Evolutionary conservation across 2,113 vertebrate genomes (phyloP), one percentile per base, ranked within the genome.

Genomic region (Calyptommatus sinebrachiatus): DNA sequence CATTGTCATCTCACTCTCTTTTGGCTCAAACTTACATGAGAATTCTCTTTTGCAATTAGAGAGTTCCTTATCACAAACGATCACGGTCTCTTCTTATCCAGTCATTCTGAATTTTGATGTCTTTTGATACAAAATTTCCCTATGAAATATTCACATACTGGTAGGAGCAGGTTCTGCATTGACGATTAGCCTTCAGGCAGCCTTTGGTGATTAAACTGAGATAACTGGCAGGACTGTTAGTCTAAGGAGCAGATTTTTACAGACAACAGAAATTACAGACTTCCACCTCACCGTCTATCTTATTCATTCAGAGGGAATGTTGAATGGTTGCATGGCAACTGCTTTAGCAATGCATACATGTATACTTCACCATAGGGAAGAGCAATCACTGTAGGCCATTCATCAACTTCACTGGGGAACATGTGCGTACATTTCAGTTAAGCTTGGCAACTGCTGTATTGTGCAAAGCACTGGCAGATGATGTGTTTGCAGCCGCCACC

Each of bases 201-300:
- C 73, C 76, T 20, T 5, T 65, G 22, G 18, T 76, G 35, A 79
- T 76, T 73, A 85, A 87, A 53, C 16, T 35, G 48, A 53, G 69
- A 35, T 71, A 68, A 57, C 5, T 57, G 72, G 63, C 22, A 71
- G n/a, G 46, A 26, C 62, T 74, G 66, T 72, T 53, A 70, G 71
- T 53, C 28, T 26, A 35, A 48, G n/a, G 62, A 66, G n/a, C 50
- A 60, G 68, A 80, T 69, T 80, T 76, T 76, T n/a, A 65, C 48
- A 71, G 73, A 66, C 73, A 80, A 69, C 29, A 61, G 53, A 79
- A 79, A 84, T 77, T 60, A 80, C 57, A 31, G 29, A n/a, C 67
- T 74, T 76, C n/a, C 35, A 48, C 76, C 71, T 82, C 53, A 7
- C 67, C 21, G 67, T 46, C 29, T 57, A 20, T 66, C 70, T 85